phyloP scores from a whole-genome alignment of 2,113 vertebrate species.

The Pyxicephalus adspersus region DNA sequence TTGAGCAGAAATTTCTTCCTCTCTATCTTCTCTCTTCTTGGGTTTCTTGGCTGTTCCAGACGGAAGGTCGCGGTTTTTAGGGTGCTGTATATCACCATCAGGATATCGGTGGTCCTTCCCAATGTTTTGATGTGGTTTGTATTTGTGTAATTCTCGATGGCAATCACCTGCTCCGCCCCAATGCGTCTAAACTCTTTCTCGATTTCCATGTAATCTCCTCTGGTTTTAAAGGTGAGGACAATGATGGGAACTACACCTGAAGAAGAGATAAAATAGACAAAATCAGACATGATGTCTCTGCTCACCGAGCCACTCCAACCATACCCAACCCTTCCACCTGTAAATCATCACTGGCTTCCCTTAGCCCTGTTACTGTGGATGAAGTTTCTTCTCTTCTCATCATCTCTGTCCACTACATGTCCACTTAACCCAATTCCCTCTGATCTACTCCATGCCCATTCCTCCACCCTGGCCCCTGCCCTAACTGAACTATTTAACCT shows the following conservation, averaged over 20 bases:
- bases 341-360: too few species aligned
- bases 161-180: neutral
- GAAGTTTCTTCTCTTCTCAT: too few species aligned
- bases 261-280: too few species aligned
- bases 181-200: neutral
- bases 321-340: too few species aligned
- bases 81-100: neutral
- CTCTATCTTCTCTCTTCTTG: neutral
- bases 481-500: too few species aligned
- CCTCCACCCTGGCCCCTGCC: too few species aligned
- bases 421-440: too few species aligned
- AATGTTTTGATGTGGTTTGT: neutral
- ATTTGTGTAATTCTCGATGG: constrained; percentile 5
- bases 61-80: neutral
- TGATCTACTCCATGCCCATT: too few species aligned
- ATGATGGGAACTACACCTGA: neutral
- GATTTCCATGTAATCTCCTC: neutral
- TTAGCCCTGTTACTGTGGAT: too few species aligned
- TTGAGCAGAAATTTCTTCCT: neutral
- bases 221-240: neutral
- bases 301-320: too few species aligned
- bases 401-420: too few species aligned
- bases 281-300: too few species aligned
- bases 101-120: neutral
- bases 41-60: neutral